Base-by-base conservation (phyloP, 2,888 invertebrate species). In the Euphydryas editha region DNA sequence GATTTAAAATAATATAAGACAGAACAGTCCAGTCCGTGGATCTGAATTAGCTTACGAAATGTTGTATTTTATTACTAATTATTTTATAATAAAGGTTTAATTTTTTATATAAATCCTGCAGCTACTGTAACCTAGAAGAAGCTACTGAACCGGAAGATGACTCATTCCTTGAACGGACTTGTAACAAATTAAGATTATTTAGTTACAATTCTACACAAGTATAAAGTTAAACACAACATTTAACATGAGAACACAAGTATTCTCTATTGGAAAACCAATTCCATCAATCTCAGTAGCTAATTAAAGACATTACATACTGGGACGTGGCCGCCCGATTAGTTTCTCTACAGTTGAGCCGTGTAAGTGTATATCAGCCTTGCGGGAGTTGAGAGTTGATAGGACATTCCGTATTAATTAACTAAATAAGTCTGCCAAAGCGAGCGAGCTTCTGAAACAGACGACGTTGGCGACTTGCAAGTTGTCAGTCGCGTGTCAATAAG, bases 401-500 rank as follows among this genome's bases (percentile, higher is more conserved):
- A 86, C 92, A 92, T 91, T 89, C 86, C 89, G 88, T 91, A 92
- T 91, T 92, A 92, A 92, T 92, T 92, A 92, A 90, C 90, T 91
- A 92, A 91, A 91, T 91, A 92, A 90, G 90, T 86, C 87, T 85
- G 83, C 82, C 83, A 88, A 87, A 89, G 89, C 85, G 81, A 83
- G 85, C 81, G 81, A 82, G 84, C 78, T 77, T 80, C 83, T 78
- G 86, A 80, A 83, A 85, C 87, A 85, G 87, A 79, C 83, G 78
- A 78, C 79, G 86, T 76, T 84, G 89, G 89, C 88, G 88, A 88
- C 84, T 87, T 81, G 87, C 87, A 81, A 89, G 87, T 90, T 84
- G 91, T 88, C 90, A 90, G 88, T 86, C 84, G 89, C 88, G 90
- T 92, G 92, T 92, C 92, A 92, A 92, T 92, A 92, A 92, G 92